Percentiles rank a stretch among this genome's conserved stretches.
Conservation (phyloP, 1,140 invertebrate species). For the Delia radicum region DNA sequence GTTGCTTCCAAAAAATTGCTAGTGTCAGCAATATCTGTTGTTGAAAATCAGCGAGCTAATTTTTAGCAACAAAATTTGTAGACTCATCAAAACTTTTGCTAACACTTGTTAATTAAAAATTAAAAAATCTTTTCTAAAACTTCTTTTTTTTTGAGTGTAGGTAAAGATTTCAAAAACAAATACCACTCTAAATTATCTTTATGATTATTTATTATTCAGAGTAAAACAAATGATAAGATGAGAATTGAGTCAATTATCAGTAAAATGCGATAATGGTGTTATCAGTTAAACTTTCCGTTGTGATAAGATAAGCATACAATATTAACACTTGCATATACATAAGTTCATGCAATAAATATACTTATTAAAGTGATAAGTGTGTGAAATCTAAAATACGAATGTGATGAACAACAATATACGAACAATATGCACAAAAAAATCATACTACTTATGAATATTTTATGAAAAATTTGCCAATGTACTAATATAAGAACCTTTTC, state of each 20-base stretch:
- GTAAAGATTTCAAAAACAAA: not conserved
- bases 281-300: conserved; percentile 25
- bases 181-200: conserved; percentile 3
- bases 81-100: too few species aligned
- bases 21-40: too few species aligned
- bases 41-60: too few species aligned
- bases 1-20: too few species aligned
- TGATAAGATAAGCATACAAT: conserved; percentile 7
- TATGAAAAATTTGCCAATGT: too few species aligned
- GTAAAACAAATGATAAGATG: not conserved
- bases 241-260: not conserved
- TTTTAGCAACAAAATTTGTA: too few species aligned
- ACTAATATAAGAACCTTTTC: too few species aligned
- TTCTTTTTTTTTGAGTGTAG: too few species aligned
- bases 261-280: not conserved
- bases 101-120: too few species aligned
- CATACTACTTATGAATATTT: too few species aligned
- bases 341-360: not conserved
- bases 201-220: not conserved
- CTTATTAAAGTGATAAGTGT: not conserved
- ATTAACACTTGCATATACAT: not conserved
- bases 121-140: too few species aligned
- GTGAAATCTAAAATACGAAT: not conserved
- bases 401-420: too few species aligned
- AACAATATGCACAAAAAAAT: not conserved